A percentile compares a stretch with the other conserved stretches of the same genome.
These are phyloP conservation scores for Archivesica marissinica DNA, from an alignment of 1,140 invertebrate genomes.

Conservation along the genomic window DNA sequence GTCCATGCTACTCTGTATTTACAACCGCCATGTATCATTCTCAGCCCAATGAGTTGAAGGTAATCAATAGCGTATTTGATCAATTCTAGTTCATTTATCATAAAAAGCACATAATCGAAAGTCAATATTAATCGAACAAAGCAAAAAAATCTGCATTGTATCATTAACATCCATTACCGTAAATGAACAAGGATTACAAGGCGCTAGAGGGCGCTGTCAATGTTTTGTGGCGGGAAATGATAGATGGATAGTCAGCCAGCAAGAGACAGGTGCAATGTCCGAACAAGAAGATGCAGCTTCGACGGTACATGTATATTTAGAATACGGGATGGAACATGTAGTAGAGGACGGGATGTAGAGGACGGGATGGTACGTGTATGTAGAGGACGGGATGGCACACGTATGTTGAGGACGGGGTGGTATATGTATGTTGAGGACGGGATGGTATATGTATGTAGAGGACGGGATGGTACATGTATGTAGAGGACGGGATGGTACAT, in stretches of 20 bases:
- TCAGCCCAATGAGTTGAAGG: constrained; percentile 2
- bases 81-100: neutral
- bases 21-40: neutral
- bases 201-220: constrained; percentile 14
- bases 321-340: too few species aligned
- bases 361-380: too few species aligned
- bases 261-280: neutral
- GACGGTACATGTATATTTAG: too few species aligned
- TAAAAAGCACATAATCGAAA: constrained; percentile 34
- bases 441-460: too few species aligned
- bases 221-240: neutral
- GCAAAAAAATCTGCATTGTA: constrained; percentile 18
- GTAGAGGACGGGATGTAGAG: too few species aligned
- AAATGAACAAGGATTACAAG: constrained; percentile 11
- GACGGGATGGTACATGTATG: too few species aligned
- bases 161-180: constrained; percentile 28
- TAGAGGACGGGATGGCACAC: too few species aligned
- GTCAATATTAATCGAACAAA: constrained; percentile 21
- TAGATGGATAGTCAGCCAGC: neutral
- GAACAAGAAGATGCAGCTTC: neutral
- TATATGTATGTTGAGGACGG: too few species aligned
- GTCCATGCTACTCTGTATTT: neutral
- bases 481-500: too few species aligned
- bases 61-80: constrained; percentile 20
- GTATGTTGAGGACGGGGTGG: too few species aligned